Conservation (phyloP, 2,113 vertebrate species). For the Callipepla californica region DNA sequence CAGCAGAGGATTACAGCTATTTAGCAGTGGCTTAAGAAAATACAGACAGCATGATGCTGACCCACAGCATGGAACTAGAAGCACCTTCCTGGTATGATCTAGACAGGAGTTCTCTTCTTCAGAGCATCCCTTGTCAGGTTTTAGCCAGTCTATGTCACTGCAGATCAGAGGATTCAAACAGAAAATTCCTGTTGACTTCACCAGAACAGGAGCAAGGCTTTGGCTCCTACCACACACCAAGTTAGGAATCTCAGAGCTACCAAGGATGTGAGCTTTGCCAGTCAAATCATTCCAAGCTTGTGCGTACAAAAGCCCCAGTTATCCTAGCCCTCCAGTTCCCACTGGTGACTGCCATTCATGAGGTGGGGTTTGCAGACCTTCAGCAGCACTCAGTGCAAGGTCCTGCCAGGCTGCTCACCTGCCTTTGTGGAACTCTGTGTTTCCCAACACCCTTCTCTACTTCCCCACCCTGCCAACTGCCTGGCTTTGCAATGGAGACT, state of each 20-base stretch:
- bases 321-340: not conserved
- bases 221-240: not conserved
- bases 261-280: not conserved
- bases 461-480: not conserved
- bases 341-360: not conserved
- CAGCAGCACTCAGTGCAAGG: not conserved
- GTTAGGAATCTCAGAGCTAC: not conserved
- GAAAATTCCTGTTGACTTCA: not conserved
- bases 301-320: not conserved
- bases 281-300: not conserved
- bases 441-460: not conserved
- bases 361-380: conserved; percentile 6
- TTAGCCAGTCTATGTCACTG: not conserved
- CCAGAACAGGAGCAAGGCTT: not conserved
- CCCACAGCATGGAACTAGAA: conserved; percentile 18
- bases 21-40: conserved; percentile 20
- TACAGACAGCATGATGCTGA: not conserved
- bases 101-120: not conserved
- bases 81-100: not conserved
- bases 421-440: not conserved
- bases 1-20: not conserved
- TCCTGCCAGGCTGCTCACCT: not conserved
- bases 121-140: not conserved
- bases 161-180: not conserved
- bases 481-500: not conserved